Evolutionary conservation across 2,888 invertebrate species (phyloP).

Genomic region (Aricia artaxerxes): DNA sequence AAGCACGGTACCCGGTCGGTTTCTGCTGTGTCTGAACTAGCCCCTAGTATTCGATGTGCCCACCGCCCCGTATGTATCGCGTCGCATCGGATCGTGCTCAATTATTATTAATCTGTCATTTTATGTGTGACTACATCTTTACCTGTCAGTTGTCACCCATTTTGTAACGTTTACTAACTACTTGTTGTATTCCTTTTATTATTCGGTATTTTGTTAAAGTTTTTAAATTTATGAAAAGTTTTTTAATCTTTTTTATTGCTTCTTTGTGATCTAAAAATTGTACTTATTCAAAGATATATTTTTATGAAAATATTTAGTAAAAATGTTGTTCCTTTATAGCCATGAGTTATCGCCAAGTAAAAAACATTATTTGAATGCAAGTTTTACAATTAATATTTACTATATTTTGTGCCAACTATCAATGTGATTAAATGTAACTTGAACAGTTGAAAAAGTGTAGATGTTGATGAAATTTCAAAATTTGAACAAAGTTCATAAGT

Average conservation of each 20-base stretch:
- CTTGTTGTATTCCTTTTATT: not conserved
- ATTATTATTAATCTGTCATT: not conserved
- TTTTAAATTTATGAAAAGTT: not conserved
- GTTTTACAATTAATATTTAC: not conserved
- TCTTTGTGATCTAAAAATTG: conserved; percentile 11
- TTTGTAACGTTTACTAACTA: not conserved
- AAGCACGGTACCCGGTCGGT: not conserved
- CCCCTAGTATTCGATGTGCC: not conserved
- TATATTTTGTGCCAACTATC: not conserved
- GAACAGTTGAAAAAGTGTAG: not conserved
- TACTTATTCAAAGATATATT: not conserved
- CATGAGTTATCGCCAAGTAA: not conserved
- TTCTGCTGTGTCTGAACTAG: not conserved
- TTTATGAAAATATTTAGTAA: not conserved
- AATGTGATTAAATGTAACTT: not conserved
- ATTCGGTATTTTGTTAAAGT: not conserved
- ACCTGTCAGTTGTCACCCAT: too few species aligned
- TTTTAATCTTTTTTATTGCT: not conserved
- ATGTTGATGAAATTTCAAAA: not conserved
- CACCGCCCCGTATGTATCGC: not conserved
- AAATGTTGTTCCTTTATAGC: not conserved
- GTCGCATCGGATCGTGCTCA: conserved; percentile 9
- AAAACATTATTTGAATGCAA: not conserved
- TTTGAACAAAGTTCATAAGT: not conserved
- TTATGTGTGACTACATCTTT: not conserved